Evolutionary conservation across 2,888 invertebrate species (phyloP), one percentile per base, ranked within the genome.

Genomic region (Seira sanloemensis): DNA sequence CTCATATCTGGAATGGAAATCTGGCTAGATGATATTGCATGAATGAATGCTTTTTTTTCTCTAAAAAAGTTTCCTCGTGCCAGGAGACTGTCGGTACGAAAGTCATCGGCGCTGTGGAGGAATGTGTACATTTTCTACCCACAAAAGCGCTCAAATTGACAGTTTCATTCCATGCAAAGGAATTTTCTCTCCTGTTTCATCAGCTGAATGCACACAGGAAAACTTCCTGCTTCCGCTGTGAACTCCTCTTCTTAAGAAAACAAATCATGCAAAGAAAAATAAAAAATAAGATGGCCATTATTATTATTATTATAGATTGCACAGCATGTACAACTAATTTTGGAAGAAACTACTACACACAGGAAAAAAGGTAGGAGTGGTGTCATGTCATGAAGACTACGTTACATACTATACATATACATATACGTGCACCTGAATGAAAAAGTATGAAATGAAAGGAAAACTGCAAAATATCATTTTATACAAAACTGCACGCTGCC

Each of bases 41-140:
- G n/a, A n/a, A n/a, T n/a, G n/a, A n/a, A n/a, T n/a, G n/a, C n/a
- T n/a, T n/a, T n/a, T n/a, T n/a, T n/a, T n/a, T n/a, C n/a, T n/a
- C n/a, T n/a, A n/a, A n/a, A n/a, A n/a, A n/a, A n/a, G n/a, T 16
- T 37, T 9, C 66, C 27, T 72, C 26, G 80, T 74, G 65, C 75
- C 75, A 75, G 68, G 62, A 12, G 7, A 46, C 25, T 1, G 23
- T 25, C 58, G 75, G 80, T 69, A 80, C 80, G 69, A 80, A 75
- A 80, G 80, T 80, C 75, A 75, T 80, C 80, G 69, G 62, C 1
- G 18, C 18, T 27, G n/a, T 26, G 9, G n/a, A 27, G 24, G 54
- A 50, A 58, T 16, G 16, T 37, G 37, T 21, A 75, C n/a, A 2
- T 37, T 71, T 46, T 71, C 12, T 37, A 12, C 37, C 37, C 12